Evolutionary conservation across 2,113 vertebrate genomes (phyloP).

Genomic region (Eira barbara): DNA sequence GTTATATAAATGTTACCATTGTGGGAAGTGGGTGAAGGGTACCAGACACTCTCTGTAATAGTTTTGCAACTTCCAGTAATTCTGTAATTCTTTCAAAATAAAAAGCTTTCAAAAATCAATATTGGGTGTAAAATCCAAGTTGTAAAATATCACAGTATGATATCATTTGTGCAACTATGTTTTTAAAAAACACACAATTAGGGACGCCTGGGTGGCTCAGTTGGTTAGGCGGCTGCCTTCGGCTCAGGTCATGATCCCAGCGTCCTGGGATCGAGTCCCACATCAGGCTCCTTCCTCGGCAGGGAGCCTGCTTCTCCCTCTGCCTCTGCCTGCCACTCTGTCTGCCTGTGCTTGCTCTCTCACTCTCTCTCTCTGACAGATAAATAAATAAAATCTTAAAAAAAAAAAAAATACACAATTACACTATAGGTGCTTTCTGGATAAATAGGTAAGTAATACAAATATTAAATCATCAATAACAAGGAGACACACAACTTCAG

Average conservation of each 20-base stretch:
- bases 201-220: no score
- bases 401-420: not conserved
- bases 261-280: no score
- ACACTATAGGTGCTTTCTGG: not conserved
- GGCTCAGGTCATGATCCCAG: no score
- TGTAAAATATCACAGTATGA: not conserved
- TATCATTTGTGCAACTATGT: not conserved
- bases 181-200: not conserved
- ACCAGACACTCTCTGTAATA: not conserved
- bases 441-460: not conserved
- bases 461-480: not conserved
- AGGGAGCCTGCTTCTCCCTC: no score
- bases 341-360: no score
- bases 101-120: not conserved
- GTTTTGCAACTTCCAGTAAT: not conserved
- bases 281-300: no score
- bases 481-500: not conserved
- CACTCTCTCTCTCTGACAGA: no score
- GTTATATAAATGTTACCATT: not conserved
- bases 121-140: not conserved
- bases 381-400: no score
- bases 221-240: no score
- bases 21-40: not conserved
- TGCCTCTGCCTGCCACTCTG: no score
- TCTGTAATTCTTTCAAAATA: not conserved